These are phyloP conservation scores for Phasia obesa DNA, from an alignment of 2,888 invertebrate species.

Conservation along the genomic window DNA sequence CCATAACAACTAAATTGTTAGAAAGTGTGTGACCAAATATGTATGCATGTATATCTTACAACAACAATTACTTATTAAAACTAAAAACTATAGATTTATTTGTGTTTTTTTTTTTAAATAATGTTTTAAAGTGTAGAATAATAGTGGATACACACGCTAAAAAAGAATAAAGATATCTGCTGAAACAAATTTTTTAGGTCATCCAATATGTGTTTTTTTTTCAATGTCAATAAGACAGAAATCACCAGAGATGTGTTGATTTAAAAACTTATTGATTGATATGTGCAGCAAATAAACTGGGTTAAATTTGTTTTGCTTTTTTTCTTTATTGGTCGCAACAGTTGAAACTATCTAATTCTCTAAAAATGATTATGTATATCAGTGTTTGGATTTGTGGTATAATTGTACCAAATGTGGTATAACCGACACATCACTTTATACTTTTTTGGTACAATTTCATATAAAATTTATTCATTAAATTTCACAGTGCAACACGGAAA, in stretches of 20 bases:
- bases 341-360: too few relatives aligned
- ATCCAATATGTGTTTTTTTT: background rate
- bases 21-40: slow-evolving; percentile 63
- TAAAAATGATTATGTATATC: too few relatives aligned
- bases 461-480: too few relatives aligned
- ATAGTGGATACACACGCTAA: background rate
- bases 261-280: slow-evolving; percentile 3
- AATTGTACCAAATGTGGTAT: too few relatives aligned
- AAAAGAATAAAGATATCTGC: background rate
- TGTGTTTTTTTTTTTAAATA: slow-evolving; percentile 8
- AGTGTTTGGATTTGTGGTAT: too few relatives aligned
- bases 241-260: slow-evolving; percentile 12
- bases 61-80: background rate
- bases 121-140: background rate
- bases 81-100: background rate
- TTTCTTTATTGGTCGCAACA: too few relatives aligned
- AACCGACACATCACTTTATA: too few relatives aligned
- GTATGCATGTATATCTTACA: slow-evolving; percentile 34
- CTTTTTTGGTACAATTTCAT: too few relatives aligned
- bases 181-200: background rate
- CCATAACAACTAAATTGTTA: slow-evolving; percentile 26
- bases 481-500: too few relatives aligned
- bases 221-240: background rate
- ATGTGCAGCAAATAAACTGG: slow-evolving; percentile 43
- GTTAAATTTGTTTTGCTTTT: slow-evolving; percentile 24